Conservation (phyloP, 1,140 invertebrate species). For the Ericerus pela region DNA sequence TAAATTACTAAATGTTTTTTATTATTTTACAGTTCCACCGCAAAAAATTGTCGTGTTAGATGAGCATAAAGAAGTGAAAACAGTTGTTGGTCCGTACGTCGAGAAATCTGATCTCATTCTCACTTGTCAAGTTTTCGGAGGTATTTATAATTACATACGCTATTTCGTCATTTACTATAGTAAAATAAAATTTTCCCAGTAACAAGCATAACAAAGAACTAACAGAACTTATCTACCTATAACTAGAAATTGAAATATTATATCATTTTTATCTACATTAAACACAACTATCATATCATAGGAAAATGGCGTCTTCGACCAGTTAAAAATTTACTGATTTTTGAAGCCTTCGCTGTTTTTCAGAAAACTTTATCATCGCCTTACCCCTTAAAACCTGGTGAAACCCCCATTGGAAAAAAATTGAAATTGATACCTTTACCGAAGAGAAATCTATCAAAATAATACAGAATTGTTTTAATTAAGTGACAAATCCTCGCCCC, state of each 20-base stretch:
- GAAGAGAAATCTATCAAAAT: too few relatives aligned
- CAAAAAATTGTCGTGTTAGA: neutral
- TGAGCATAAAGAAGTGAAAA: neutral
- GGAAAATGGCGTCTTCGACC: neutral
- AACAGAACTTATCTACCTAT: neutral
- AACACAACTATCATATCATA: neutral
- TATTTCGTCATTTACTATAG: neutral
- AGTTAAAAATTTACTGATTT: neutral
- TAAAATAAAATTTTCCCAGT: neutral
- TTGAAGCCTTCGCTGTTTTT: neutral
- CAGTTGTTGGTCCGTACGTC: neutral
- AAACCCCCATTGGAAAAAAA: too few relatives aligned
- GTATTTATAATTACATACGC: neutral
- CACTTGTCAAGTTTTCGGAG: neutral
- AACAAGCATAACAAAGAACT: neutral
- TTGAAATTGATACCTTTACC: too few relatives aligned
- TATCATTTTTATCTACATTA: neutral
- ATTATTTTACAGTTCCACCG: neutral
- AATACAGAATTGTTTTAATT: too few relatives aligned
- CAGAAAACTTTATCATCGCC: too few relatives aligned
- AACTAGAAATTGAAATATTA: neutral
- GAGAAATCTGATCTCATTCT: neutral
- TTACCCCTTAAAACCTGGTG: too few relatives aligned
- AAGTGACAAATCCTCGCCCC: too few relatives aligned
- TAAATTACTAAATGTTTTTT: too few relatives aligned